phyloP scores from a whole-genome alignment of 2,797 vertebrate species.

The Ptychobarbus kaznakovi region DNA sequence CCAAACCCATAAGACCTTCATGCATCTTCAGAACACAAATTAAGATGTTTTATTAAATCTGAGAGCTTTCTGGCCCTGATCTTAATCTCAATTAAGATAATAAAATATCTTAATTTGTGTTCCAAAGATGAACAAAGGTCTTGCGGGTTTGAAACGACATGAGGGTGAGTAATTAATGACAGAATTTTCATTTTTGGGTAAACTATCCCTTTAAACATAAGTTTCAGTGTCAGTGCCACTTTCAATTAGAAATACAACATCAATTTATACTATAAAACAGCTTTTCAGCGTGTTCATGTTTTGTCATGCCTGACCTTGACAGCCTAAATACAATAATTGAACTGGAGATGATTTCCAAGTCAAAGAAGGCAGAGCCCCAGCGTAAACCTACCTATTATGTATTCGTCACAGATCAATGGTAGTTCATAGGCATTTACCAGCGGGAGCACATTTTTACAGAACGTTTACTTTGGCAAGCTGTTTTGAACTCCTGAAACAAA shows the following conservation, averaged over 20 bases:
- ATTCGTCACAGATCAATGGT: background rate
- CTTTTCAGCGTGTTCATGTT: background rate
- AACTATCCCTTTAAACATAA: no score
- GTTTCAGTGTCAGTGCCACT: background rate
- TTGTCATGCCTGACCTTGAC: background rate
- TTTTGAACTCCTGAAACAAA: conserved; percentile 1
- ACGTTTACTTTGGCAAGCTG: background rate
- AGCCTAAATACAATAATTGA: background rate
- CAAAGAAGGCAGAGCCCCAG: background rate
- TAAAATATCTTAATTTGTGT: no score
- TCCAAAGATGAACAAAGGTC: no score
- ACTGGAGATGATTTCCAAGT: background rate
- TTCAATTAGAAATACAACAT: background rate
- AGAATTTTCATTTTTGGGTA: no score
- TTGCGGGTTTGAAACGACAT: no score
- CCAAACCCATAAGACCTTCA: background rate
- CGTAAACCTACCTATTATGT: background rate
- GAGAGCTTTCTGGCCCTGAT: no score
- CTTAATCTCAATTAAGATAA: no score
- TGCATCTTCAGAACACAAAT: background rate
- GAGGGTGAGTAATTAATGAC: no score
- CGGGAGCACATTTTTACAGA: background rate
- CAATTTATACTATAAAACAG: background rate
- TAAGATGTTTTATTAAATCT: background rate
- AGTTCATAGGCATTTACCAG: background rate